Percentiles rank a stretch among this genome's conserved stretches.
Evolutionary conservation across 2,113 vertebrate species (phyloP).

Genomic region (Malurus cyaneus): DNA sequence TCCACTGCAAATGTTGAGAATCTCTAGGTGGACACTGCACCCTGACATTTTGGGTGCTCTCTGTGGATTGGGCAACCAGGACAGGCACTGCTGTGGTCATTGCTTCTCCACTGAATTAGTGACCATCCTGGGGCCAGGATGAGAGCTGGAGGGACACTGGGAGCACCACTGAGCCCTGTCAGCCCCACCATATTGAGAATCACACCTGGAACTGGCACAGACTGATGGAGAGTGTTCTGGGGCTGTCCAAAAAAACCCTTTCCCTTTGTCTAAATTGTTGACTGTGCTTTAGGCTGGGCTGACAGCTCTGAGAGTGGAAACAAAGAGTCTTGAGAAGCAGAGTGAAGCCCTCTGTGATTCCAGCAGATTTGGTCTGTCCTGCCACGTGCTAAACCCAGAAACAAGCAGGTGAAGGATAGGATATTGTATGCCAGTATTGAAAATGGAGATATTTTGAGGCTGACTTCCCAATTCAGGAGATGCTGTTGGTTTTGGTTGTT

Average conservation of each 20-base stretch:
- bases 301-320: background rate
- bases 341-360: background rate
- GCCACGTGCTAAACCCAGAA: accelerated
- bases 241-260: background rate
- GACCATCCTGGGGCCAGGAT: background rate
- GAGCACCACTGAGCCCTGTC: background rate
- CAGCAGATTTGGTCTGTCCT: background rate
- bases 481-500: background rate
- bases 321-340: background rate
- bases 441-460: background rate
- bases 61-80: background rate
- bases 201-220: background rate
- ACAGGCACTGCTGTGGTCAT: background rate
- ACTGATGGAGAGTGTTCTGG: background rate
- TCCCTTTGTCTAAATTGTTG: background rate
- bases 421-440: background rate
- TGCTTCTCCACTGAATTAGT: background rate
- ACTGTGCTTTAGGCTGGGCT: background rate
- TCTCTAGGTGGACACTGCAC: background rate
- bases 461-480: background rate
- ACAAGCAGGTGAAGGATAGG: background rate
- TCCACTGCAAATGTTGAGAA: background rate
- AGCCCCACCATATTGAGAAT: accelerated
- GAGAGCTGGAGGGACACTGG: background rate
- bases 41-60: background rate